A percentile compares a stretch with the other conserved stretches of the same genome.
Evolutionary conservation across 2,888 invertebrate genomes (phyloP).

Genomic region (Petrolisthes cinctipes): DNA sequence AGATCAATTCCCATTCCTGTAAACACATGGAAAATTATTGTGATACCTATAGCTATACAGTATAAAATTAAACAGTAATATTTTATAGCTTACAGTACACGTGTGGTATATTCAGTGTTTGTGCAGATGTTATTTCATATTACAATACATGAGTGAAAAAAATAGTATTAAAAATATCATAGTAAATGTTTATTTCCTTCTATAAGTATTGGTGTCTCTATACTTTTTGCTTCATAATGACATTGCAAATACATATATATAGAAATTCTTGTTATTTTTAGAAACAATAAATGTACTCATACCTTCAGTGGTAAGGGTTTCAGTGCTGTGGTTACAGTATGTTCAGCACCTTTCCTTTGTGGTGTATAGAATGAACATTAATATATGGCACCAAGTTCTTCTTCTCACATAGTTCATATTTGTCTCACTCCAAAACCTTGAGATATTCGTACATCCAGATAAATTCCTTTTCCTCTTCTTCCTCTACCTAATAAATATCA

Average conservation of each 20-base stretch:
- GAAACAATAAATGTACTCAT: too few species aligned
- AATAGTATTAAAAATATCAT: neutral
- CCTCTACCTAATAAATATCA: too few species aligned
- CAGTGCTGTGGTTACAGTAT: too few species aligned
- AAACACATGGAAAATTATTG: neutral
- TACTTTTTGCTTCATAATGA: neutral
- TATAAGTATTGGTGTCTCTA: neutral
- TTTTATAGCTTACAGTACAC: too few species aligned
- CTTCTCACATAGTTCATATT: neutral
- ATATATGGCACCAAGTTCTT: neutral
- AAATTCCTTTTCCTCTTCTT: too few species aligned
- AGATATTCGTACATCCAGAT: too few species aligned
- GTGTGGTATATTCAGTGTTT: neutral
- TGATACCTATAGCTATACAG: neutral
- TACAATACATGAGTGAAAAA: neutral
- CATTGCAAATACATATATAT: neutral
- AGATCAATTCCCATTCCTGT: neutral
- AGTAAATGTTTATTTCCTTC: neutral
- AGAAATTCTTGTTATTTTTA: neutral
- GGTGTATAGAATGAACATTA: too few species aligned
- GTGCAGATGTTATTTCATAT: neutral
- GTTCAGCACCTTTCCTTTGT: too few species aligned
- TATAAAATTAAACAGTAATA: neutral
- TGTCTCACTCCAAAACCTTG: neutral
- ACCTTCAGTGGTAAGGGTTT: too few species aligned